Percentiles rank a stretch among this genome's conserved stretches.
Evolutionary conservation across 2,113 vertebrate genomes (phyloP).

Genomic region (Aegotheles bennettii): DNA sequence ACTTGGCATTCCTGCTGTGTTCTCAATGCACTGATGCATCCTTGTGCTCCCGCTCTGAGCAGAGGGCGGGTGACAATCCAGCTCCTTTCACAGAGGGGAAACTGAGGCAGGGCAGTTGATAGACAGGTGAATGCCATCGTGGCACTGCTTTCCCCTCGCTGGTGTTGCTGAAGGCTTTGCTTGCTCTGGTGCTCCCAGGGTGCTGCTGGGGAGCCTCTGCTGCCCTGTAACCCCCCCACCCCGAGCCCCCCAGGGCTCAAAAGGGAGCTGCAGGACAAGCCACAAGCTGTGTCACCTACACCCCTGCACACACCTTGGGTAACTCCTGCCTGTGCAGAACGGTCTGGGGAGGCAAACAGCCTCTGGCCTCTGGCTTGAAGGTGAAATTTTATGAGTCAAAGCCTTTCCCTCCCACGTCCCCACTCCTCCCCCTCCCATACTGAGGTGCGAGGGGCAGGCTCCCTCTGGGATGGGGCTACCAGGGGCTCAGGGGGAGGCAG

Average conservation of each 20-base stretch:
- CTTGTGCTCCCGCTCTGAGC: accelerated
- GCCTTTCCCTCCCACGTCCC: background rate
- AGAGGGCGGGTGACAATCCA: background rate
- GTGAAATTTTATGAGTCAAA: background rate
- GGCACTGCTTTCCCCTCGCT: background rate
- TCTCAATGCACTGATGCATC: background rate
- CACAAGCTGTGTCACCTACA: background rate
- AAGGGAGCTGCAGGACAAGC: background rate
- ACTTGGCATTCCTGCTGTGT: background rate
- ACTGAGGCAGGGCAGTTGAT: background rate
- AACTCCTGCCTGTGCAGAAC: background rate
- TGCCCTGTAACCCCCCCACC: background rate
- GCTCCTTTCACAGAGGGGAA: background rate
- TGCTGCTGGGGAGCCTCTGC: background rate
- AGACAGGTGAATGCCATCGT: background rate
- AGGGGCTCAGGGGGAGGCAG: background rate
- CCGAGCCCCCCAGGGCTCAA: too few species aligned
- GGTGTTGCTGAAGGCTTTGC: background rate
- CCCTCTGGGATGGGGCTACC: background rate
- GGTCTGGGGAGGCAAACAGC: background rate
- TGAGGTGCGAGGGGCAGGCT: background rate
- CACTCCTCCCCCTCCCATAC: background rate
- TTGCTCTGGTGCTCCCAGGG: background rate
- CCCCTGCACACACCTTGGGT: background rate
- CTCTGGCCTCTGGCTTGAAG: background rate